Evolutionary conservation across 2,797 vertebrate genomes (phyloP), one percentile per base, ranked within the genome.

Genomic region (Nyctibius grandis): DNA sequence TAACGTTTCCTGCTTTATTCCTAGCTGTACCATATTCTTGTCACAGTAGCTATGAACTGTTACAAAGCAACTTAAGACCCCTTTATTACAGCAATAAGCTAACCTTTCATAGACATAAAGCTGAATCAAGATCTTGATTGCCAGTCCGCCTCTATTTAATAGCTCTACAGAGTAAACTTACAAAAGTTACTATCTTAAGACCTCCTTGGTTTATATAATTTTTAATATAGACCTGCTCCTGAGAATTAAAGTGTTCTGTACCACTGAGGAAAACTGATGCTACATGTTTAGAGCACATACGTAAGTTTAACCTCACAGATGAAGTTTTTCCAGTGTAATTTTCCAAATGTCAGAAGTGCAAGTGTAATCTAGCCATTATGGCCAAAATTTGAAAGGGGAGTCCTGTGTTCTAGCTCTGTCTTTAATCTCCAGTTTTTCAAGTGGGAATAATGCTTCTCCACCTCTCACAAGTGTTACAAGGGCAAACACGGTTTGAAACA

Each of bases 81-180:
- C 31, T 65, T 96, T 95, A 79, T 88, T 90, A 47, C n/a, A 82
- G 51, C 26, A 73, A 81, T 95, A 94, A 95, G 21, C 33, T 59
- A 87, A 63, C 14, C 47, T 79, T 93, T 86, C 74, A 82, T 1
- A 65, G 80, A 63, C 47, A 79, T 85, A 91, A 87, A 94, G 21
- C 22, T 74, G 63, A 87, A 96, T 63, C 29, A 54, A 94, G 74
- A 79, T 38, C 51, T 94, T 81, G 47, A 89, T 70, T 91, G 70
- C 34, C 42, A 81, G 36, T 61, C 45, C 23, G 1, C 18, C 21
- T 76, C 38, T 73, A 13, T 75, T 77, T 93, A 92, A 93, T 67
- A 82, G 38, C 60, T 79, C 63, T 51, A 68, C 28, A 56, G 59
- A 76, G 51, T 1, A 90, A 88, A 95, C 82, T 79, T 67, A 73